Base-by-base conservation (phyloP, 1,140 invertebrate species). In the Solenopsis invicta region DNA sequence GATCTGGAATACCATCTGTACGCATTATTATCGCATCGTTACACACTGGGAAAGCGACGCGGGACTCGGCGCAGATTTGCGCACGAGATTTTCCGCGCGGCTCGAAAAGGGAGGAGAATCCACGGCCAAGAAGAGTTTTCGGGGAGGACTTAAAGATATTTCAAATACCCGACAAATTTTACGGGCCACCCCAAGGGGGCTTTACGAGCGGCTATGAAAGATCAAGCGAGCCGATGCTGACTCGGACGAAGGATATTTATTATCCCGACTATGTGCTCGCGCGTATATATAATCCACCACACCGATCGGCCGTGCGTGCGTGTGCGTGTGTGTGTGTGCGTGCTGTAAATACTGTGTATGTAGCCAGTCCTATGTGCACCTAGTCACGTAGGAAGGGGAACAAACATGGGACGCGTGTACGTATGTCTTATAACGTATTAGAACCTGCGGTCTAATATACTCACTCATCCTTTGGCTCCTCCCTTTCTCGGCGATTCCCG, bases 141-240 rank as follows among this genome's bases (percentile, higher is more conserved):
- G 85, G n/a, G 29, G 45, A 85, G 64, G 45, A 56, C 48, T 80
- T 21, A 59, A 62, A 75, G 85, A 88, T 90, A 88, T 87, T 86
- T 90, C 88, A 86, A 88, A 89, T 91, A 85, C 50, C 76, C 76
- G 88, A 92, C 88, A 92, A 93, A 93, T 92, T 93, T 92, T 90
- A 93, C 89, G 92, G 80, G 16, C 75, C 82, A 84, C 75, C 87
- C 71, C 84, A 64, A 75, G 74, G 71, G 56, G 72, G 34, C 69
- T 92, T 93, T 93, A 92, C 91, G 92, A 93, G 86, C 90, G 86
- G 86, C 91, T 92, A 87, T 88, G 92, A 92, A 92, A 93, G 92
- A 93, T 93, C 92, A 93, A 93, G 91, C 88, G 88, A 86, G 87
- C 91, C 91, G 91, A 92, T 89, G 91, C 90, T 92, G 92, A 92